These are phyloP conservation scores for Reinhardtius hippoglossoides DNA, from an alignment of 2,113 vertebrate species.

Conservation along the genomic window DNA sequence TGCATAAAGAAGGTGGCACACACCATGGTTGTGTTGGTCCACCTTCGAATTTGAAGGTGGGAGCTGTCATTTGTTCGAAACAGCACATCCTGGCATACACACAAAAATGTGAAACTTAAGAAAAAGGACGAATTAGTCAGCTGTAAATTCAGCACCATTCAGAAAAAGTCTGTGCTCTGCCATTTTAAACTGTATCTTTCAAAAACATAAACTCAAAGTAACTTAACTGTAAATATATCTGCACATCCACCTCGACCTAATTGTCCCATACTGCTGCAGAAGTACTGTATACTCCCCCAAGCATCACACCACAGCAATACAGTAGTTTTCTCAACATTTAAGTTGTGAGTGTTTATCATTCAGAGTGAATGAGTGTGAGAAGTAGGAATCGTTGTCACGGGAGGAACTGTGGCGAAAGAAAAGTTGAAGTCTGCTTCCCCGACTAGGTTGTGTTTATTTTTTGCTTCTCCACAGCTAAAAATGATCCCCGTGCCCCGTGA, in stretches of 20 bases:
- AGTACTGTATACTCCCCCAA: not conserved
- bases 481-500: not conserved
- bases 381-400: not conserved
- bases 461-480: not conserved
- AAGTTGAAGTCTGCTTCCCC: conserved; percentile 10
- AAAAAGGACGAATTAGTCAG: no score
- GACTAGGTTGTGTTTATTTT: conserved; percentile 30
- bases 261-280: not conserved
- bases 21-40: no score
- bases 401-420: conserved; percentile 4
- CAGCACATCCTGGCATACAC: no score
- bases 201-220: no score
- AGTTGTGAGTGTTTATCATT: not conserved
- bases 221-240: not conserved
- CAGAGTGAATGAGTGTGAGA: not conserved
- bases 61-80: no score
- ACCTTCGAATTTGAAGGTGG: no score
- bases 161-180: no score
- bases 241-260: not conserved
- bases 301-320: not conserved
- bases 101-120: no score
- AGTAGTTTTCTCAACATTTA: not conserved
- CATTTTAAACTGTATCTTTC: no score
- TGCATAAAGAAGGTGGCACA: no score
- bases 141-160: no score